Evolutionary conservation across 2,888 invertebrate species (phyloP).

Genomic region (Nasonovia ribisnigri): DNA sequence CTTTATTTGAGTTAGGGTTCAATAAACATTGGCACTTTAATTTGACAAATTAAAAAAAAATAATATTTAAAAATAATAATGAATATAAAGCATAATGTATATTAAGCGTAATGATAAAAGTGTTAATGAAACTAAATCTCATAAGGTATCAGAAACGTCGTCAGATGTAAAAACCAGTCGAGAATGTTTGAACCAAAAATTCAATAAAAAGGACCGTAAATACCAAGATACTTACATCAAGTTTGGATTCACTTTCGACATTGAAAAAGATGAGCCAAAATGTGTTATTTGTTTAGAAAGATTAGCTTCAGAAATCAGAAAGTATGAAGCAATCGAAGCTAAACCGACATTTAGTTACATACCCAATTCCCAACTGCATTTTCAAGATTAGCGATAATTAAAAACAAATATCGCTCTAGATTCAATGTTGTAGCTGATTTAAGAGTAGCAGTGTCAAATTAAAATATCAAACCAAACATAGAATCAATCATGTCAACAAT

Average conservation of each 20-base stretch:
- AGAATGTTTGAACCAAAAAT: neutral
- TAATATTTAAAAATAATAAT: too few relatives aligned
- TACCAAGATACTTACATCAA: conserved; percentile 17
- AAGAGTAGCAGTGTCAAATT: conserved; percentile 38
- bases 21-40: too few relatives aligned
- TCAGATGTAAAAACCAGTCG: conserved; percentile 22
- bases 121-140: too few relatives aligned
- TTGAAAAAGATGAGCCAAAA: neutral
- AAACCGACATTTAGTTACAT: conserved; percentile 46
- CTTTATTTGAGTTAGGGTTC: too few relatives aligned
- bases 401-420: neutral
- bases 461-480: conserved; percentile 48
- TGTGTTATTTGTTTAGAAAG: too few relatives aligned
- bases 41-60: too few relatives aligned
- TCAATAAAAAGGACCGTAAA: conserved; percentile 31
- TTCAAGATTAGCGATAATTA: conserved; percentile 20
- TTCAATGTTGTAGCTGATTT: conserved; percentile 12
- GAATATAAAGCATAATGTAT: too few relatives aligned
- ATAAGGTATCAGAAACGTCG: too few relatives aligned
- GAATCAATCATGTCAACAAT: conserved; percentile 43
- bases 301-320: too few relatives aligned
- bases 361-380: conserved; percentile 15
- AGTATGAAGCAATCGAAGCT: conserved; percentile 39
- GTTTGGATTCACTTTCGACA: conserved; percentile 15
- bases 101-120: too few relatives aligned